Base-by-base conservation (phyloP, 2,113 vertebrate species). In the Cygnus buccinator region DNA sequence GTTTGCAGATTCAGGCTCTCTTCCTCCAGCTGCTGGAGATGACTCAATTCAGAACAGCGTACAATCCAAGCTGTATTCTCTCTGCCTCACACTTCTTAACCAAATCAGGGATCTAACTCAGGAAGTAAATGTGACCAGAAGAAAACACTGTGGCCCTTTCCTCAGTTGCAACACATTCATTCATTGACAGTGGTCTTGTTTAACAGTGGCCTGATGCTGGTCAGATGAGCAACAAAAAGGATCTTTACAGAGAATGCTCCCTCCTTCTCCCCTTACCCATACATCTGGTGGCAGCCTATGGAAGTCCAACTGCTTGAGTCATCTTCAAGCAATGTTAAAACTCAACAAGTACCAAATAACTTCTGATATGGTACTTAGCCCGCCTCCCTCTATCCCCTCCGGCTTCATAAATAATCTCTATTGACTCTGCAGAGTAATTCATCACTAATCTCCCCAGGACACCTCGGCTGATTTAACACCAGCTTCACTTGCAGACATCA, bases 401-500 rank as follows among this genome's bases (percentile, higher is more conserved):
- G 55, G 96, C 90, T 23, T 95, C 78, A 96, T 96, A 96, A 97
- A 97, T 94, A 95, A 94, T 95, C 92, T 94, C 96, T 95, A 96
- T 94, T 97, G 97, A 97, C 95, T 96, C 93, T 89, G 74, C 75
- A 93, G 72, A 89, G 90, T 86, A 83, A 97, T 96, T 95, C 84
- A 96, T 97, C 95, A 91, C 81, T 84, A 84, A 93, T 81, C 96
- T 96, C 94, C 85, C 89, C 87, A 95, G 89, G 96, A 96, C 91
- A 97, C 95, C 95, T 95, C 66, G 4, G 70, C 68, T 97, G 95
- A 97, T 96, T 97, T 96, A 97, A 97, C 86, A 92, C 59, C 94
- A 96, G 94, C 80, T 95, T 96, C 92, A 76, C 86, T 95, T 79
- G 86, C 76, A 96, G 93, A 96, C 90, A 94, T 97, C 84, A 97